Evolutionary conservation across 2,797 vertebrate species (phyloP).

Genomic region (Botia almorhae): DNA sequence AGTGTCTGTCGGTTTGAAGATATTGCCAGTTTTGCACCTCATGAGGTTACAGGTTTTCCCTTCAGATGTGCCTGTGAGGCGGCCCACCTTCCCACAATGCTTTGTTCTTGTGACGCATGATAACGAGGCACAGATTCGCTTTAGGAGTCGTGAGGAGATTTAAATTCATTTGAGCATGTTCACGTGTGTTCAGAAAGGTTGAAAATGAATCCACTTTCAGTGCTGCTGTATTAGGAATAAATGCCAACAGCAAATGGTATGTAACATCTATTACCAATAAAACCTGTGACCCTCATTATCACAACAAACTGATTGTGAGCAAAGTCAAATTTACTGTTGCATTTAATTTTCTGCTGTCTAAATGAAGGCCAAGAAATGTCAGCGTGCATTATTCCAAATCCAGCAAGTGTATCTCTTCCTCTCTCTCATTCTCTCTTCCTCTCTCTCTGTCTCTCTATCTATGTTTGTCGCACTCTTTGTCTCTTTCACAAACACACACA

Average conservation of each 20-base stretch:
- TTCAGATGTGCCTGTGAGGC: constrained; percentile 4
- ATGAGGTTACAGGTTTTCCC: constrained; percentile 13
- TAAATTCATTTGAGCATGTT: constrained; percentile 25
- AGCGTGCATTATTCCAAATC: constrained; percentile 36
- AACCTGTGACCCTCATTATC: constrained; percentile 35
- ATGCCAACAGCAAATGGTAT: constrained; percentile 1
- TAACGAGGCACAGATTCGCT: not conserved
- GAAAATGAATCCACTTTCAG: constrained; percentile 20
- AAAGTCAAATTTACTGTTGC: constrained; percentile 24
- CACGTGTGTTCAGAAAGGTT: constrained; percentile 13
- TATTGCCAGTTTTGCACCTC: constrained; percentile 22
- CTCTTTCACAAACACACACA: constrained; percentile 1
- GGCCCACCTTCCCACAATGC: constrained; percentile 10
- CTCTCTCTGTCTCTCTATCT: constrained; percentile 37
- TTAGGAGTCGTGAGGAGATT: constrained; percentile 16
- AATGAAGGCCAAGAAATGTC: constrained; percentile 41
- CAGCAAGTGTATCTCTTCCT: constrained; percentile 36
- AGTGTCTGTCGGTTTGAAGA: constrained; percentile 30
- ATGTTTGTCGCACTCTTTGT: not conserved
- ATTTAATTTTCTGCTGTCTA: constrained; percentile 25
- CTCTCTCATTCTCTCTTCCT: constrained; percentile 51
- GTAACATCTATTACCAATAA: constrained; percentile 16
- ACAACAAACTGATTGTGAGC: constrained; percentile 6
- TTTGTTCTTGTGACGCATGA: constrained; percentile 13
- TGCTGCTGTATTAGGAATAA: constrained; percentile 4